A percentile compares a stretch with the other conserved stretches of the same genome.
phyloP scores from a whole-genome alignment of 2,888 invertebrate genomes.

The Oxyteleia sp. region DNA sequence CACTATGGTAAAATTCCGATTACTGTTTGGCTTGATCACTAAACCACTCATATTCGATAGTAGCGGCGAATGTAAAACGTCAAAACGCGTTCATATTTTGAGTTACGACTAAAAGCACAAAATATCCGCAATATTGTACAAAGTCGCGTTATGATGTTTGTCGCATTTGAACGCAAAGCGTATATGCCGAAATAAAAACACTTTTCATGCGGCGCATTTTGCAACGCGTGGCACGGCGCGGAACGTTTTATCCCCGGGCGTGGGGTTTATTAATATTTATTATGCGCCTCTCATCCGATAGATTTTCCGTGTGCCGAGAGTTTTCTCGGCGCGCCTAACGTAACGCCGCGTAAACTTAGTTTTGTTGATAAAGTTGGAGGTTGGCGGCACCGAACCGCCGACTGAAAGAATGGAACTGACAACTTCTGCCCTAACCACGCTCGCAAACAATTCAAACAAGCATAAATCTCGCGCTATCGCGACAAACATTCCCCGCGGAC shows the following conservation, averaged over 20 bases:
- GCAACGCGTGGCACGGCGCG: slow-evolving; percentile 19
- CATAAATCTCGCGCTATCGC: slow-evolving; percentile 64
- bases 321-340: slow-evolving; percentile 12
- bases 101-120: slow-evolving; percentile 24
- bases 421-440: slow-evolving; percentile 40
- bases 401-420: slow-evolving; percentile 40
- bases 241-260: slow-evolving; percentile 19
- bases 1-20: slow-evolving; percentile 8
- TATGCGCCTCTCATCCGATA: slow-evolving; percentile 34
- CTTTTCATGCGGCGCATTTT: slow-evolving; percentile 9
- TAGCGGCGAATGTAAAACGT: slow-evolving; percentile 1
- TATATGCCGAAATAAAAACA: slow-evolving; percentile 15
- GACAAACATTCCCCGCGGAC: slow-evolving; percentile 53
- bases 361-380: slow-evolving; percentile 32
- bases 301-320: slow-evolving; percentile 1
- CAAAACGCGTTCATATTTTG: slow-evolving; percentile 10
- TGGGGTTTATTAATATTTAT: slow-evolving; percentile 56
- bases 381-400: neutral
- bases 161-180: slow-evolving; percentile 20
- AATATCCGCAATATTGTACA: slow-evolving; percentile 18
- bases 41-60: slow-evolving; percentile 9
- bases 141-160: slow-evolving; percentile 27
- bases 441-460: slow-evolving; percentile 41
- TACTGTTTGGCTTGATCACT: slow-evolving; percentile 10
- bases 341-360: slow-evolving; percentile 37